Percentiles rank a stretch among this genome's conserved stretches.
Evolutionary conservation across 1,140 invertebrate species (phyloP).

Genomic region (Hylaeus anthracinus): DNA sequence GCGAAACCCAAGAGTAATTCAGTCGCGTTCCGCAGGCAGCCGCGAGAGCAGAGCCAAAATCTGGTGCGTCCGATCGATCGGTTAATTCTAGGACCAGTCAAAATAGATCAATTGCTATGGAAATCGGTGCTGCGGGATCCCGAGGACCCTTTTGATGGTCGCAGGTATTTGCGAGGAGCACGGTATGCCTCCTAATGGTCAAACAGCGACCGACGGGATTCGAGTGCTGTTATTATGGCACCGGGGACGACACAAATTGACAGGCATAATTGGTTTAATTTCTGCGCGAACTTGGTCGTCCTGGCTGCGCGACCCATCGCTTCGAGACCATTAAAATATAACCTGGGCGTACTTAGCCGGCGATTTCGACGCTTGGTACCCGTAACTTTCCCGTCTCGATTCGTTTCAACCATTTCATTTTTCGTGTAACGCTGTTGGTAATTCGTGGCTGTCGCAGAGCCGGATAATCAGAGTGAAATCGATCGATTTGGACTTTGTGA

Average conservation of each 20-base stretch:
- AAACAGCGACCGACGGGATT: slow-evolving; percentile 63
- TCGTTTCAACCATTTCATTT: too few species aligned
- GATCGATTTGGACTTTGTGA: too few species aligned
- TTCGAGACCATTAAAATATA: slow-evolving; percentile 34
- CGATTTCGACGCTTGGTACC: not conserved
- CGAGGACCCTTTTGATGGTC: slow-evolving; percentile 60
- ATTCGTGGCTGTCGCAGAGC: too few species aligned
- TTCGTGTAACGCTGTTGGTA: too few species aligned
- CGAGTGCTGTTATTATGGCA: slow-evolving; percentile 64
- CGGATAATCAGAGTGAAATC: too few species aligned
- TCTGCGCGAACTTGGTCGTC: slow-evolving; percentile 39
- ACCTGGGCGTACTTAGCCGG: too few species aligned
- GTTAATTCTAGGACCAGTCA: slow-evolving; percentile 52
- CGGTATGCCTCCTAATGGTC: slow-evolving; percentile 62
- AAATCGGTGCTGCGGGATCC: slow-evolving; percentile 58
- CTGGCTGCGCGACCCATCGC: slow-evolving; percentile 15
- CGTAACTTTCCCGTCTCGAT: not conserved
- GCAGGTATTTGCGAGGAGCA: slow-evolving; percentile 37
- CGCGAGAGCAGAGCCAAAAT: slow-evolving; percentile 11
- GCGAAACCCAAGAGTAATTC: slow-evolving; percentile 8
- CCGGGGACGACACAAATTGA: slow-evolving; percentile 57
- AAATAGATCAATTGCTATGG: slow-evolving; percentile 57
- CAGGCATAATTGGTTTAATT: slow-evolving; percentile 67
- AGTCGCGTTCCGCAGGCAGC: not conserved
- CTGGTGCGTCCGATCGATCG: slow-evolving; percentile 35